These are phyloP conservation scores for Aselliscus stoliczkanus DNA, from an alignment of 2,797 vertebrate species.

Conservation along the genomic window DNA sequence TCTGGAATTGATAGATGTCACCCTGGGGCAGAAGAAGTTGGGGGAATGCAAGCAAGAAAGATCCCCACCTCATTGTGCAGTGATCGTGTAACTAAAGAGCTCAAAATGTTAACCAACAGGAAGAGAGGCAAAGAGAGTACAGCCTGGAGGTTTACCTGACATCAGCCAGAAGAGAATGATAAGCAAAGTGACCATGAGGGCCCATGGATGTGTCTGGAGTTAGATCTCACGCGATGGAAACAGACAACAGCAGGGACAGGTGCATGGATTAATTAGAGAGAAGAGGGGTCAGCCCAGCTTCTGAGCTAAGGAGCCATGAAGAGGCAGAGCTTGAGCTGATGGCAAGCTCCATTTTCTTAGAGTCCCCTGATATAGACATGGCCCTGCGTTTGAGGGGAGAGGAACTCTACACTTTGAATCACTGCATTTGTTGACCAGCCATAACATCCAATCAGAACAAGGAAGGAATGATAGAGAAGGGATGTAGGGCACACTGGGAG, in stretches of 20 bases:
- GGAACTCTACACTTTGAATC: no score
- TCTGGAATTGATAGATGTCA: not conserved
- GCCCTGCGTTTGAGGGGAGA: no score
- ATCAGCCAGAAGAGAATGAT: not conserved
- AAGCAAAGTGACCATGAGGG: not conserved
- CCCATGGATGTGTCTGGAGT: not conserved
- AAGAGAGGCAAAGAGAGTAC: not conserved
- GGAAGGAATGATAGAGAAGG: no score
- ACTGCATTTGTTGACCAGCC: no score
- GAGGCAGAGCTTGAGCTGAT: not conserved
- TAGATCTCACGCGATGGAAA: not conserved
- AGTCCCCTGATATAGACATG: no score
- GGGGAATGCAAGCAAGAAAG: not conserved
- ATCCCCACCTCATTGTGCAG: not conserved
- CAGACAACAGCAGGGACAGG: not conserved
- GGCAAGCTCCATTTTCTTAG: no score
- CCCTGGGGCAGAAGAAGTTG: not conserved
- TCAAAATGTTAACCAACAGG: not conserved
- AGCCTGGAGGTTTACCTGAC: not conserved
- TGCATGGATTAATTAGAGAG: not conserved
- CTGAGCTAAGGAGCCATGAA: not conserved
- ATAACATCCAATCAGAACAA: no score
- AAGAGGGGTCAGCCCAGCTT: not conserved
- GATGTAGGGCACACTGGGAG: no score
- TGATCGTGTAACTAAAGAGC: not conserved